Conservation (phyloP, 2,113 vertebrate species). For the Seriola rivoliana region DNA sequence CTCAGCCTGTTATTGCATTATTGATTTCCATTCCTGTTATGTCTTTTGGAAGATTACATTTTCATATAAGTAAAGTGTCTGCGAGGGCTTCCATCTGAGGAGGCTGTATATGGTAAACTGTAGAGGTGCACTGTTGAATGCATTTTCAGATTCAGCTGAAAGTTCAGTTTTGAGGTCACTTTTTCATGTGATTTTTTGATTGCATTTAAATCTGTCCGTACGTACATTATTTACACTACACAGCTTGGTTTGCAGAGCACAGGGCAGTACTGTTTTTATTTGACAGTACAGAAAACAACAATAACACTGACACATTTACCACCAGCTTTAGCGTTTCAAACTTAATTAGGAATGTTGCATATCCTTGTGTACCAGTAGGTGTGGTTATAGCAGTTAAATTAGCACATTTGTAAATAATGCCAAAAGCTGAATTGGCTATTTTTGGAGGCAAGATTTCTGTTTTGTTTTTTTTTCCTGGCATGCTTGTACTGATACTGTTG, state of each 20-base stretch:
- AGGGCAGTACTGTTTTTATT: not conserved
- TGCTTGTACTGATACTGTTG: not conserved
- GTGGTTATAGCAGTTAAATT: not conserved
- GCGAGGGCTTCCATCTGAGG: constrained; percentile 35
- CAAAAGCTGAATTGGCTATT: not conserved
- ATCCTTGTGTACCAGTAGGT: not conserved
- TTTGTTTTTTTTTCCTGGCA: not conserved
- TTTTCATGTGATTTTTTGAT: not conserved
- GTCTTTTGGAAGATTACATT: constrained; percentile 79
- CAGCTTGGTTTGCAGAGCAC: not conserved
- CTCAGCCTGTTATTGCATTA: constrained; percentile 72
- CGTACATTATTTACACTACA: not conserved
- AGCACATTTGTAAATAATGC: not conserved
- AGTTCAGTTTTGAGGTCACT: not conserved
- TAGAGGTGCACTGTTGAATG: constrained; percentile 11
- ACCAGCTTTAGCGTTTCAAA: not conserved
- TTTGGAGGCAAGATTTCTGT: too few relatives aligned
- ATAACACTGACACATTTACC: not conserved
- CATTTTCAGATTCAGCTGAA: constrained; percentile 30
- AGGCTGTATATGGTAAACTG: not conserved
- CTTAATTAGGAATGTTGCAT: not conserved
- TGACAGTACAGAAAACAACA: not conserved
- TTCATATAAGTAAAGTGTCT: constrained; percentile 79
- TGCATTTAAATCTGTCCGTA: constrained; percentile 8
- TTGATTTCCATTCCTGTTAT: constrained; percentile 76